Evolutionary conservation across 2,113 vertebrate genomes (phyloP), one percentile per base, ranked within the genome.

Genomic region (Sylvia atricapilla): DNA sequence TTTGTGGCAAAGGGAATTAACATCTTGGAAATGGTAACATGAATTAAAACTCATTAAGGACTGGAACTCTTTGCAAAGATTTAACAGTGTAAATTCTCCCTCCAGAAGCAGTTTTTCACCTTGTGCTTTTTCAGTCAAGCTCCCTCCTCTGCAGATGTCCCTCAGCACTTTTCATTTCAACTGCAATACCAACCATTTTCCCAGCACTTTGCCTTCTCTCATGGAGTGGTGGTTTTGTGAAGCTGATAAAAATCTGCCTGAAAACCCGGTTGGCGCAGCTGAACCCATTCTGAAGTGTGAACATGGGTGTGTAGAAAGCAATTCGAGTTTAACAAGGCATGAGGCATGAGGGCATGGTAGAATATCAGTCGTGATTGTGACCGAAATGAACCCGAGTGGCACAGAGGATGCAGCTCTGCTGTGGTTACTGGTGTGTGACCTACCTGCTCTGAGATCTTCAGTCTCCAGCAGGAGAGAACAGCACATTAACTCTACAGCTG

Each of bases 271-370:
- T 94, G 94, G 92, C 3, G 46, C 93, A 87, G 95, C 93, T 60
- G 84, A 96, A 93, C 81, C 92, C 81, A 97, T 96, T 96, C 91
- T 95, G 81, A 95, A 91, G 96, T 95, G 91, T 93, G 93, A 96
- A 96, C 92, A 89, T 46, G 93, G 62, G 80, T 89, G 94, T 92
- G 92, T 82, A 92, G 95, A 96, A 97, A 96, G 93, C 92, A 97
- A 97, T 95, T 96, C 66, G 24, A 89, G 93, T 95, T 93, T 95
- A 96, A 94, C 95, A 96, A 94, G 90, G 93, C 94, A 96, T 90
- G 90, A 95, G 89, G 92, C 92, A 89, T 69, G 69, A 87, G 93
- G 94, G 84, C 83, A 84, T 73, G 83, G 92, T 41, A 53, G 90
- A 90, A 11, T 90, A 97, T 80, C 87, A 86, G 84, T 69, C 7